A percentile compares a stretch with the other conserved stretches of the same genome.
Evolutionary conservation across 2,797 vertebrate genomes (phyloP).

Genomic region (Coluber constrictor): DNA sequence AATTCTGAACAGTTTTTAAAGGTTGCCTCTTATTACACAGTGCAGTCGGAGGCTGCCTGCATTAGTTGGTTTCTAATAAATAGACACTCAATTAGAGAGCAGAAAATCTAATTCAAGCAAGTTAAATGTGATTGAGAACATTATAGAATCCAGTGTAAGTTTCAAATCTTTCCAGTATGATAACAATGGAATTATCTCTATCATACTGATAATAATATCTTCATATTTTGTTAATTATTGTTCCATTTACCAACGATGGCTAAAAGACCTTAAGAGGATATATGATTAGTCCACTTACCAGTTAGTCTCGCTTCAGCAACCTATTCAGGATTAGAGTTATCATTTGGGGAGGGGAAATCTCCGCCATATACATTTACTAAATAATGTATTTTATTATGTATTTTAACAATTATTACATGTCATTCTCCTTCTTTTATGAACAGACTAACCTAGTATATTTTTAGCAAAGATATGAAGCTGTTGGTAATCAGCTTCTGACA

Average conservation of each 20-base stretch:
- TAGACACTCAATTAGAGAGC: not conserved
- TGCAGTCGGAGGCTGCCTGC: not conserved
- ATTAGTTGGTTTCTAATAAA: not conserved
- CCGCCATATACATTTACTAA: not conserved
- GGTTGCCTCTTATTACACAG: not conserved
- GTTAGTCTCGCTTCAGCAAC: rapidly evolving
- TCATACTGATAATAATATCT: not conserved
- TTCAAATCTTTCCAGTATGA: not conserved
- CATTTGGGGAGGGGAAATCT: not conserved
- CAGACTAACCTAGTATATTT: not conserved
- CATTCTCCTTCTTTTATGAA: not conserved
- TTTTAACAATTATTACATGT: too few relatives aligned
- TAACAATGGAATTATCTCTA: not conserved
- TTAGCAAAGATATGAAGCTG: not conserved
- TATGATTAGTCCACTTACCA: not conserved
- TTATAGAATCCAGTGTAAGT: not conserved
- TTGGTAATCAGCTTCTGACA: not conserved
- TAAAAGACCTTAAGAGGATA: not conserved
- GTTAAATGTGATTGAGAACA: not conserved
- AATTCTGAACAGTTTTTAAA: not conserved
- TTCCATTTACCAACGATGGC: not conserved
- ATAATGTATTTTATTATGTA: not conserved
- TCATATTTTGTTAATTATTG: not conserved
- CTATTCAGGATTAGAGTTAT: constrained; percentile 2
- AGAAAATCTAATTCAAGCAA: not conserved